These are phyloP conservation scores for Mimas tiliae DNA, from an alignment of 2,888 invertebrate genomes.

Conservation along the genomic window DNA sequence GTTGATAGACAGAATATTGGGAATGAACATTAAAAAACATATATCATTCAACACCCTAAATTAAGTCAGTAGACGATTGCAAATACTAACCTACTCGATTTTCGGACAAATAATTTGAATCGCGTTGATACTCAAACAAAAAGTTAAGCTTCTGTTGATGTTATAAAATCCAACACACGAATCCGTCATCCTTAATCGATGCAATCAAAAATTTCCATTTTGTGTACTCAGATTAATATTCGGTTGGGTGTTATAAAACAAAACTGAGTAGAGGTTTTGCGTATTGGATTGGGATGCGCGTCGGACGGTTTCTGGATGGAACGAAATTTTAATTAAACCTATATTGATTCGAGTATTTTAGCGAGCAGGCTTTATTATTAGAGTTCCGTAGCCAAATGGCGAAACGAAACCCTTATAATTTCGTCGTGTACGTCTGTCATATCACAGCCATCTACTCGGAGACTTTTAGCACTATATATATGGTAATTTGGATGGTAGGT, in stretches of 20 bases:
- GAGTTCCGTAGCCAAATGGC: too few relatives aligned
- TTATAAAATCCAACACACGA: background rate
- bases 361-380: too few relatives aligned
- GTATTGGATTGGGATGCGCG: conserved; percentile 1
- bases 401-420: too few relatives aligned
- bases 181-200: background rate
- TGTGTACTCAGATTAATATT: conserved; percentile 18
- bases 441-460: too few relatives aligned
- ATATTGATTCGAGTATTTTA: conserved; percentile 2
- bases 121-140: background rate
- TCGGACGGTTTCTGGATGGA: background rate
- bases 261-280: conserved; percentile 7
- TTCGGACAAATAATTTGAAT: background rate
- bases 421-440: too few relatives aligned
- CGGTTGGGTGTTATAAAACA: conserved; percentile 10
- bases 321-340: conserved; percentile 10
- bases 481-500: too few relatives aligned
- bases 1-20: too few relatives aligned
- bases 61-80: too few relatives aligned
- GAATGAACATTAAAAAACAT: too few relatives aligned
- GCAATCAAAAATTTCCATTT: conserved; percentile 16
- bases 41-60: too few relatives aligned
- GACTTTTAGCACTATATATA: too few relatives aligned
- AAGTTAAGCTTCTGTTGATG: background rate
- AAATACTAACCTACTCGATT: background rate